Conservation (phyloP, 2,113 vertebrate species). For the Heterotilapia buettikoferi region DNA sequence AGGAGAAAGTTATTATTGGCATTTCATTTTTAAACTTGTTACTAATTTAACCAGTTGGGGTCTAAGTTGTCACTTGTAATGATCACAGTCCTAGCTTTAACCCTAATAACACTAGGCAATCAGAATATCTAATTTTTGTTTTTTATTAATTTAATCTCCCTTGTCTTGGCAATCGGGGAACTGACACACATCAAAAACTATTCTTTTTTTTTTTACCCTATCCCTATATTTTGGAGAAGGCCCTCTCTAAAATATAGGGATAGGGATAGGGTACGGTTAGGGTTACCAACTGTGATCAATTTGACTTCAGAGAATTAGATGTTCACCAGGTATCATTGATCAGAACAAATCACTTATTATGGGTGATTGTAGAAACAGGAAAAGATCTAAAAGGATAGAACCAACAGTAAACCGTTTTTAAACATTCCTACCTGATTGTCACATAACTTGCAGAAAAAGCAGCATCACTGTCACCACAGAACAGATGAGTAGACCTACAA, state of each 20-base stretch:
- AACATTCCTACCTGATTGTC: neutral
- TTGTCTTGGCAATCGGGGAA: neutral
- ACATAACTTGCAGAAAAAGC: conserved; percentile 4
- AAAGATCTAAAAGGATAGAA: neutral
- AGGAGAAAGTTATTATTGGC: neutral
- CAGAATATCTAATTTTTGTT: neutral
- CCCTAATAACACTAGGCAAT: neutral
- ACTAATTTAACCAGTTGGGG: neutral
- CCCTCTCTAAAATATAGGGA: neutral
- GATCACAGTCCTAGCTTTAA: neutral
- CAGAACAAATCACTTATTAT: neutral
- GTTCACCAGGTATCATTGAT: neutral
- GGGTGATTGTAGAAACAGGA: neutral
- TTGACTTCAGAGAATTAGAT: neutral
- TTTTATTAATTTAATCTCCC: neutral
- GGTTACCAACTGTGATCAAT: neutral
- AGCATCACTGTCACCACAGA: conserved; percentile 25
- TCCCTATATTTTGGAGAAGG: neutral
- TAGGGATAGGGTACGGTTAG: neutral
- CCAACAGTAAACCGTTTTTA: neutral
- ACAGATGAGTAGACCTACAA: conserved; percentile 44
- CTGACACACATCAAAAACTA: neutral
- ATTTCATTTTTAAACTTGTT: neutral
- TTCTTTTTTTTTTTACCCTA: neutral
- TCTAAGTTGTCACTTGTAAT: neutral